Evolutionary conservation across 2,888 invertebrate species (phyloP).

Genomic region (Penaeus monodon): DNA sequence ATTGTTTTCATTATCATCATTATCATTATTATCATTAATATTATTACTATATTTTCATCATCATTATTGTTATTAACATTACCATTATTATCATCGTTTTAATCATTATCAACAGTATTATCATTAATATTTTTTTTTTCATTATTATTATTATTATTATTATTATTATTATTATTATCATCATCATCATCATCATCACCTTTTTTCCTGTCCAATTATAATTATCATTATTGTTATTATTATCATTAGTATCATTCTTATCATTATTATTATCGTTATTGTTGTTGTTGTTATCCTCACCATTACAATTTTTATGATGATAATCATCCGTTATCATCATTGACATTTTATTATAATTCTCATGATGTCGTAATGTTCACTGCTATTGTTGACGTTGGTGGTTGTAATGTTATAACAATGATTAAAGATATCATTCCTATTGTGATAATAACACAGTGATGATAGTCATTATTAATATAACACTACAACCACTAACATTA

Average conservation of each 20-base stretch:
- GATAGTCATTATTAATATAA: no score
- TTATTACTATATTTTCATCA: background rate
- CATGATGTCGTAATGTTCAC: no score
- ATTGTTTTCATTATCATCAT: background rate
- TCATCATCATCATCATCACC: slow-evolving; percentile 8
- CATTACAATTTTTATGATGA: no score
- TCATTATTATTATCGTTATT: no score
- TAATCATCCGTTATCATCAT: no score
- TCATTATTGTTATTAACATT: background rate
- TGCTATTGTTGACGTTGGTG: no score
- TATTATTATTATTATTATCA: slow-evolving; percentile 16
- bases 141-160: background rate
- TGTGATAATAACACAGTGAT: no score
- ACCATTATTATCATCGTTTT: background rate
- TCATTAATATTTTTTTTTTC: background rate
- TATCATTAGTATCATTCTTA: no score
- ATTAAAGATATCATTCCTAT: background rate
- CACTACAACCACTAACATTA: no score
- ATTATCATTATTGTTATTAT: no score
- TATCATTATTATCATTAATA: background rate
- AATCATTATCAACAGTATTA: background rate
- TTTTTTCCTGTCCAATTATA: no score
- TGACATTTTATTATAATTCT: no score
- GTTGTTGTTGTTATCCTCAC: background rate
- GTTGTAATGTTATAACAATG: background rate